Base-by-base conservation (phyloP, 2,888 invertebrate genomes). In the Nasonia oneida region DNA sequence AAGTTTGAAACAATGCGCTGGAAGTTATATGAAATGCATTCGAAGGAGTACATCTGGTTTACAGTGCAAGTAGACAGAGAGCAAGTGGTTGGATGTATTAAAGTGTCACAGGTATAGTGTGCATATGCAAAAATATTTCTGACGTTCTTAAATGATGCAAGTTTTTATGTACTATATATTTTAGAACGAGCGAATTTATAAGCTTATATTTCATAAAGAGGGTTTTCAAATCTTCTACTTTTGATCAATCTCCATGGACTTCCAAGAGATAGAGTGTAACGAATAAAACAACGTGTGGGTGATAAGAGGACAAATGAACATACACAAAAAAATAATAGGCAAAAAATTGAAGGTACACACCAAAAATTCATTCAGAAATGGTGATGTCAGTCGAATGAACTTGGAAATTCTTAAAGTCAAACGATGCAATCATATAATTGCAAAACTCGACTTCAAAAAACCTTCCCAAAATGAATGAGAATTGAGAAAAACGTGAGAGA, bases 1-100 rank as follows among this genome's bases (percentile, higher is more conserved):
- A 67, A 67, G 67, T 67, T 67, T 29, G 15, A 67, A 67, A 67
- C 29, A 67, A 67, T 67, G 33, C 67, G 10, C 23, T 67, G 14
- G 14, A 33, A 33, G 23, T 67, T 67, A 67, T 37, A 5, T 67
- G 67, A 67, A 67, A 67, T 67, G 15, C 29, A 14, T 33, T 33
- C 29, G 23, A 64, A 64, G 10, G 10, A 64, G 8, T 64, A 64
- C 15, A 57, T 64, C 8, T 8, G 8, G 67, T 67, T 29, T 67
- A 12, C 33, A 67, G 33, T 67, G 23, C 33, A 29, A 67, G 29
- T 33, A 33, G 29, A 67, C 67, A 33, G 2, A 33, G 29, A 67
- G 67, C 67, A 67, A 67, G 29, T 15, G 67, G 12, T 33, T 67
- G 3, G 33, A 67, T 0, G 14, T 67, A 67, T 33, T n/a, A 23